Base-by-base conservation (phyloP, 2,888 invertebrate genomes). In the Atethmia centrago region DNA sequence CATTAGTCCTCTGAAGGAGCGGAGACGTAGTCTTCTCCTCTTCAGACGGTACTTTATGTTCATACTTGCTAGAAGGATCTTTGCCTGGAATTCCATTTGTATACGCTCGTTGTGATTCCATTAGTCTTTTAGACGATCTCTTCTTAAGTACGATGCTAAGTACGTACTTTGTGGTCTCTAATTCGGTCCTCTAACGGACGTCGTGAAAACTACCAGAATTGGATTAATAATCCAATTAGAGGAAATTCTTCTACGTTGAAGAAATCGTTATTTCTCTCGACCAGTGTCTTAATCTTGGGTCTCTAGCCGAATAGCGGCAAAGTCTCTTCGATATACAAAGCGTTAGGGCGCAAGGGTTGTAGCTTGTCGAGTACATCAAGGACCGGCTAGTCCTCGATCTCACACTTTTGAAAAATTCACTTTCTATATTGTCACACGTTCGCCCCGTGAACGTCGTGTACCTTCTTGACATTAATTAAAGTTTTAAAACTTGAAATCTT, bases 261-360 rank as follows among this genome's bases (percentile, higher is more conserved):
- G 93, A 93, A 88, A 92, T 90, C 74, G 88, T 91, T 89, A 92
- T 90, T 92, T 96, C 96, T 95, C 95, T 92, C 55, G 96, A 95
- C 93, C 93, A 97, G 79, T 96, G 92, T 96, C 97, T 97, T 97
- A 97, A 97, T 89, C 97, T 96, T 82, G 97, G 97, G 89, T 97
- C 97, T 94, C 96, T 96, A 83, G 96, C 96, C 63, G 96, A 96
- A 90, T 96, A 96, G 83, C 95, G 94, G 93, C 95, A 95, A 83
- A 95, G 95, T 88, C 93, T 95, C 91, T 94, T 95, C 77, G 95
- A 94, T 87, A 94, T 94, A 86, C 93, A 94, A 93, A 95, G 95
- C 89, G 94, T 95, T 83, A 95, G 93, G 91, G 95, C 94, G 93
- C 93, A 94, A 90, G 95, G 95, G 93, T 95, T 95, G 94, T 94